Conservation (phyloP, 2,888 invertebrate species). For the Pollenia labialis region DNA sequence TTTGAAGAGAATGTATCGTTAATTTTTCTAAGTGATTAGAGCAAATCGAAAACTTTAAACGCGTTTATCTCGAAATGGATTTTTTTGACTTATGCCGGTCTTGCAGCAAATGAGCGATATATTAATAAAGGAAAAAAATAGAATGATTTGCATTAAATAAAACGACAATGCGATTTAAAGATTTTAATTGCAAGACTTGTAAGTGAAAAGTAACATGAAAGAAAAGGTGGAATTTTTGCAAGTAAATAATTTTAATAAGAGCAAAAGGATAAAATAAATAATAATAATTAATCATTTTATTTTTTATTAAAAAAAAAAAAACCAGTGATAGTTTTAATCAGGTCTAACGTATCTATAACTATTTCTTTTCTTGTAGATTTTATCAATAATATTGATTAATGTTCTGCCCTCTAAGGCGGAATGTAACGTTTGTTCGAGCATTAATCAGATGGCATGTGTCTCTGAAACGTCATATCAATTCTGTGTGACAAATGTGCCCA, state of each 20-base stretch:
- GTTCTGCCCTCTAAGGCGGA: conserved; percentile 24
- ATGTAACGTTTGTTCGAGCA: conserved; percentile 78
- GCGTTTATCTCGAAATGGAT: no score
- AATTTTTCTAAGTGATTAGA: no score
- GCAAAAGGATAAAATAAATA: not conserved
- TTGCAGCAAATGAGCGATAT: no score
- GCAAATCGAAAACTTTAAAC: no score
- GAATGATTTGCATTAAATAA: conserved; percentile 1
- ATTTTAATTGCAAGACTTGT: conserved; percentile 34
- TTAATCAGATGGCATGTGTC: conserved; percentile 78
- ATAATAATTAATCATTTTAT: not conserved
- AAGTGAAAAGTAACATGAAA: conserved; percentile 41
- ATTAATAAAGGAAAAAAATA: not conserved
- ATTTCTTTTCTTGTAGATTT: conserved; percentile 37
- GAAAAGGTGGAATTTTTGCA: not conserved
- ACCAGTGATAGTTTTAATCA: not conserved
- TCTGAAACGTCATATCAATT: conserved; percentile 76
- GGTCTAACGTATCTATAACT: not conserved
- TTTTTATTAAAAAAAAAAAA: not conserved
- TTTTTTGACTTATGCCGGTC: no score
- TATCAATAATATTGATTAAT: conserved; percentile 32
- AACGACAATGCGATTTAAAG: not conserved
- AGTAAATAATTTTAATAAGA: not conserved
- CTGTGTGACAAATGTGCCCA: conserved; percentile 75
- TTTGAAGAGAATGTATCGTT: no score